phyloP scores from a whole-genome alignment of 2,113 vertebrate species.

The Siniperca chuatsi region DNA sequence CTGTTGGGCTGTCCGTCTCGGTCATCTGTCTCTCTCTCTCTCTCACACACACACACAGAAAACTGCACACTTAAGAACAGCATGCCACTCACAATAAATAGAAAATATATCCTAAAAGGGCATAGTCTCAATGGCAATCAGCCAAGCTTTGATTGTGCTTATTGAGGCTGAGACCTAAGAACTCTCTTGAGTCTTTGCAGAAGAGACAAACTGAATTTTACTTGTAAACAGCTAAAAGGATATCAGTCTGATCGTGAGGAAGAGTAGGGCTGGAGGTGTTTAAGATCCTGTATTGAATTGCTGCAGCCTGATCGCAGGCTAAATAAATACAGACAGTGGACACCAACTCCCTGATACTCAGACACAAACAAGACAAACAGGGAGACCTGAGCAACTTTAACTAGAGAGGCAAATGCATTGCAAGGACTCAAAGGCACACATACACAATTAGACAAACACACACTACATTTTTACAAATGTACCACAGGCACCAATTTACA shows the following conservation, averaged over 20 bases:
- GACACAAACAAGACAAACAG: conserved; percentile 16
- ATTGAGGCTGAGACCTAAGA: conserved; percentile 32
- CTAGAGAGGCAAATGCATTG: not conserved
- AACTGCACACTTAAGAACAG: conserved; percentile 29
- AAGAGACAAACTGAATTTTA: conserved; percentile 19
- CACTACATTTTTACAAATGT: not conserved
- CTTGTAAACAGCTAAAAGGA: conserved; percentile 9
- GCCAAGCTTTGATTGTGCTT: conserved; percentile 20
- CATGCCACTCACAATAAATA: conserved; percentile 31
- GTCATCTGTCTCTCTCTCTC: not conserved
- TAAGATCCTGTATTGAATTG: conserved; percentile 7
- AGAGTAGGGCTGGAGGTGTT: not conserved
- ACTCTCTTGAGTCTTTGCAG: conserved; percentile 21
- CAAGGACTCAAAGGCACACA: not conserved
- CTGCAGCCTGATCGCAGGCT: not conserved
- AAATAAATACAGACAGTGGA: conserved; percentile 28
- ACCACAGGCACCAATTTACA: conserved; percentile 13
- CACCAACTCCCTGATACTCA: conserved; percentile 2
- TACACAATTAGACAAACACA: not conserved
- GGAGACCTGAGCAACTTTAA: not conserved
- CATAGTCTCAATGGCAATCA: conserved; percentile 34
- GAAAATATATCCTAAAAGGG: conserved; percentile 23
- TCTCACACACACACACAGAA: not conserved
- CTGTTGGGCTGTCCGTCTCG: conserved; percentile 1
- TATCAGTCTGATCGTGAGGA: not conserved